Conservation (phyloP, 2,888 invertebrate genomes). For the Aphidoletes aphidimyza region DNA sequence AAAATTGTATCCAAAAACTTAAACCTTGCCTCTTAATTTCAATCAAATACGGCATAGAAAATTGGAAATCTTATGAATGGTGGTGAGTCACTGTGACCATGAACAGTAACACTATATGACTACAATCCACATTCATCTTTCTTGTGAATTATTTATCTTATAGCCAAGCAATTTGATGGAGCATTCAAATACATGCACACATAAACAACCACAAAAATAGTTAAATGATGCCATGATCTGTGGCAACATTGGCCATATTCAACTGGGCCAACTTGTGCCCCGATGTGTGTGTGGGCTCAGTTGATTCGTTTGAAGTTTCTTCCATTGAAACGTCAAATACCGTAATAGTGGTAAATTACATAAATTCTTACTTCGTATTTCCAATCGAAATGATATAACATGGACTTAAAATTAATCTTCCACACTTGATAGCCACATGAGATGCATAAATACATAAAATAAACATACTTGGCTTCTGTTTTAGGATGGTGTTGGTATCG, state of each 20-base stretch:
- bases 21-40: background rate
- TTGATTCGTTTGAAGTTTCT: background rate
- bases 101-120: background rate
- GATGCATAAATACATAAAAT: constrained; percentile 53
- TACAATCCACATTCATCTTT: constrained; percentile 26
- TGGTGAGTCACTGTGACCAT: background rate
- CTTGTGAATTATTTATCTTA: constrained; percentile 9
- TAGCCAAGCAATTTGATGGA: background rate
- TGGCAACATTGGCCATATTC: background rate
- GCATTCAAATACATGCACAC: background rate
- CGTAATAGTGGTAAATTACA: constrained; percentile 33
- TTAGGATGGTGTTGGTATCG: too few species aligned
- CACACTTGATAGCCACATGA: constrained; percentile 51
- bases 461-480: constrained; percentile 14
- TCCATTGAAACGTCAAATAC: constrained; percentile 11
- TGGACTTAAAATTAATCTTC: constrained; percentile 50
- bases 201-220: too few species aligned
- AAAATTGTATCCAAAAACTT: background rate
- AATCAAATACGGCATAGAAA: background rate
- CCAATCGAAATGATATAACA: constrained; percentile 47
- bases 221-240: constrained; percentile 39
- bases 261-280: too few species aligned
- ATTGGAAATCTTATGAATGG: background rate
- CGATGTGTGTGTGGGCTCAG: background rate
- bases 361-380: constrained; percentile 6